Base-by-base conservation (phyloP, 64 coral and sea anemone genomes). In the Montipora cactus region DNA sequence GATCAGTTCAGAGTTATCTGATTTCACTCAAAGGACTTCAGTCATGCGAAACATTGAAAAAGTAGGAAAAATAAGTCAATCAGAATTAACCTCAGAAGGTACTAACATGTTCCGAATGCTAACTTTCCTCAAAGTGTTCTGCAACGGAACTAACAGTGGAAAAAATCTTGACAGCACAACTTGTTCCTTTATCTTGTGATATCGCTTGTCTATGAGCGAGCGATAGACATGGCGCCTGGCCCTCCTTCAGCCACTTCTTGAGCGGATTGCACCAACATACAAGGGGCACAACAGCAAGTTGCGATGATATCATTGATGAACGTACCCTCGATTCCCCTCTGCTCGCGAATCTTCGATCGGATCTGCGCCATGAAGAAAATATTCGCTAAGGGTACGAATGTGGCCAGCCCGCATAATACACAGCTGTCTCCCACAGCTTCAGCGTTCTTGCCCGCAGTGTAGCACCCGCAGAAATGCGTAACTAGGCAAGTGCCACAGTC, bases 401-500 rank as follows among this genome's bases (percentile, higher is more conserved):
- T 80, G 6, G 89, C 88, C 22, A 97, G 22, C 0, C 95, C 92
- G 5, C 95, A 97, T 1, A 97, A 51, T 4, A 94, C 0, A 58
- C 95, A 97, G 70, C 93, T 97, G 52, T 97, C 95, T 58, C 95
- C 95, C 22, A 97, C 95, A 19, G 95, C 95, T 72, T 97, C 95
- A 9, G 95, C 95, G 80, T 97, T 97, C 84, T 97, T 97, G 1
- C 95, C 95, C 66, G 28, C 72, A 37, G 95, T 97, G 44, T 97
- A 97, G 21, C 95, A 97, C 4, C 67, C 76, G 9, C 81, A 91
- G 25, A 97, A 89, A 19, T 61, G 79, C 0, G 95, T 79, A 18
- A 94, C 79, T 7, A 97, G 52, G 47, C 95, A 97, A 4, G 95
- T 97, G 12, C 92, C 95, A 47, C 95, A 97, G 50, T 97, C 95